Base-by-base conservation (phyloP, 2,888 invertebrate genomes). In the Volucella inanis region DNA sequence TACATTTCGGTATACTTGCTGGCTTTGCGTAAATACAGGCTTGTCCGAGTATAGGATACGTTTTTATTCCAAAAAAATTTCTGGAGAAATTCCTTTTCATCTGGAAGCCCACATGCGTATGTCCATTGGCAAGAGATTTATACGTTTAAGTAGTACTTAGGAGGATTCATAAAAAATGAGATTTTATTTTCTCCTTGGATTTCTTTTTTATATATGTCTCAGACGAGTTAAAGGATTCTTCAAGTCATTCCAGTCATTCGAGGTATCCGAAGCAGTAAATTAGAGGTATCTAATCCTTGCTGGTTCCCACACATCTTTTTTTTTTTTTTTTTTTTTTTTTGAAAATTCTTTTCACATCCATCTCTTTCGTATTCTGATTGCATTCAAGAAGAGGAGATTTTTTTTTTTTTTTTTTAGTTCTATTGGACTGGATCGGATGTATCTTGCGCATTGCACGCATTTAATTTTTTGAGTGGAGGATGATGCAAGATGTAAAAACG, bases 221-320 rank as follows among this genome's bases (percentile, higher is more conserved):
- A 39, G 59, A 49, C 45, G 62, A 49, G 76, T 61, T 85, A 85
- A 85, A 85, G 76, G 80, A 80, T 85, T 85, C 80, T 76, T 80
- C 31, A 52, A 85, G 76, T 76, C 85, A 85, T 80, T 70, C 31
- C 31, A 31, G 31, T 4, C 31, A 31, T 31, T 31, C 31, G 31
- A 31, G 31, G 31, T 31, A 31, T 31, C 31, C 64, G 76, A 80
- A 62, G 84, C 70, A 80, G 71, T 80, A 85, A 85, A 85, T 80
- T 85, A 76, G 76, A 85, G 85, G 85, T 85, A 80, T 84, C 80
- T 78, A 85, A 85, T 85, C 85, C 85, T 85, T 80, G 57, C 80
- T 57, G 76, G 85, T 85, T 85, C 85, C 85, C 85, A 85, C 84
- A 85, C 84, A 80, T 57, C 45, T 62, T 74, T 72, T 64, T 68